phyloP scores from a whole-genome alignment of 2,113 vertebrate genomes.

The Chaenocephalus aceratus region DNA sequence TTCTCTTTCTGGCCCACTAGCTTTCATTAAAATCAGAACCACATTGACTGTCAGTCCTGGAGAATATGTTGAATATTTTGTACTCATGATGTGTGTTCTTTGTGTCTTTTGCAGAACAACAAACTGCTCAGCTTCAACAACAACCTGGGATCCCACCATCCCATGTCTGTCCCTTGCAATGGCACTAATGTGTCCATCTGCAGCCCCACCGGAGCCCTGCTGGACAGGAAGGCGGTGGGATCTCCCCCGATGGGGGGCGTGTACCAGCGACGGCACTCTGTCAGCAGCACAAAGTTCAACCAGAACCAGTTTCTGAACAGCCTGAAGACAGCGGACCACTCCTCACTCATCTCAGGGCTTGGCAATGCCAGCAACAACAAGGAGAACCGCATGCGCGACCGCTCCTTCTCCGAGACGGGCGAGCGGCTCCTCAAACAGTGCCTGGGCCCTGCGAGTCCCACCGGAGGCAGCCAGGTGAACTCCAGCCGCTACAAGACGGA shows the following conservation, averaged over 20 bases:
- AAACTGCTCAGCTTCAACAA: slow-evolving; percentile 94
- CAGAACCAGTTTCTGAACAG: slow-evolving; percentile 95
- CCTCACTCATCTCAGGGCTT: slow-evolving; percentile 84
- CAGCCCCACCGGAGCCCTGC: slow-evolving; percentile 90
- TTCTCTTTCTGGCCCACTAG: neutral
- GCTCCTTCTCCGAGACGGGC: slow-evolving; percentile 96
- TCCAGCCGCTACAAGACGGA: slow-evolving; percentile 99
- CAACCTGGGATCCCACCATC: slow-evolving; percentile 80
- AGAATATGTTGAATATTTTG: neutral
- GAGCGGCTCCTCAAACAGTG: slow-evolving; percentile 90
- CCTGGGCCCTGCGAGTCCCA: slow-evolving; percentile 79
- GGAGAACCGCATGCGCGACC: slow-evolving; percentile 94
- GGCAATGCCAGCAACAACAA: slow-evolving; percentile 87
- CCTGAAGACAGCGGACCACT: slow-evolving; percentile 88
- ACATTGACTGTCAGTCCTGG: neutral
- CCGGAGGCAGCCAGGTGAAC: slow-evolving; percentile 92
- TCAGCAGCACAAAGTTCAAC: slow-evolving; percentile 93
- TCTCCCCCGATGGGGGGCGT: slow-evolving; percentile 90
- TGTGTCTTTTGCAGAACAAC: slow-evolving; percentile 86
- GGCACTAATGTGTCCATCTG: slow-evolving; percentile 83
- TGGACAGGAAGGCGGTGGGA: slow-evolving; percentile 99
- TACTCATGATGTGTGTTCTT: slow-evolving; percentile 20
- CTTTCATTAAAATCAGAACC: neutral
- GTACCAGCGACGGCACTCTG: slow-evolving; percentile 94
- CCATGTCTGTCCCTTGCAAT: slow-evolving; percentile 83